Evolutionary conservation across 2,888 invertebrate species (phyloP).

Genomic region (Adelognathus sp.): DNA sequence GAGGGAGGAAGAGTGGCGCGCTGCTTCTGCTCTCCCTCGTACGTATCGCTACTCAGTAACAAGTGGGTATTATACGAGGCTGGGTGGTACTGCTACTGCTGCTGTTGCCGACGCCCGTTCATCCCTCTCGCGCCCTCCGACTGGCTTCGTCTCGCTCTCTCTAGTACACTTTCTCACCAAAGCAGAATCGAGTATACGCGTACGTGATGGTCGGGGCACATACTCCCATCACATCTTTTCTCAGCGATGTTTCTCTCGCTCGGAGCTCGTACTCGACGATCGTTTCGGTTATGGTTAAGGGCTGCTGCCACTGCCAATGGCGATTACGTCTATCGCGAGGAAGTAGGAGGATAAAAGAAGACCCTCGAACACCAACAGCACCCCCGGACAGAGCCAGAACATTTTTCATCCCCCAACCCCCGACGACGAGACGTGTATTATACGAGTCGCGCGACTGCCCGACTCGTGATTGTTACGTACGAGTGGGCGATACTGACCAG

Average conservation of each 20-base stretch:
- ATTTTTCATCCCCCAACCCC: constrained; percentile 22
- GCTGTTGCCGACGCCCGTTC: constrained; percentile 55
- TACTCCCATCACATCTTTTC: constrained; percentile 18
- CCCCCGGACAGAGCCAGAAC: constrained; percentile 30
- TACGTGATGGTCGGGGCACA: constrained; percentile 29
- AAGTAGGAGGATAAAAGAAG: constrained; percentile 43
- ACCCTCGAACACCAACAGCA: constrained; percentile 35
- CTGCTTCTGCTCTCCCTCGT: constrained; percentile 54
- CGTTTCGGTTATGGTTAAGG: constrained; percentile 60
- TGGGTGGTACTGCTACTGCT: constrained; percentile 55
- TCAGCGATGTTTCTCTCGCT: background rate
- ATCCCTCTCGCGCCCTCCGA: constrained; percentile 28
- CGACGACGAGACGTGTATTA: too few species aligned
- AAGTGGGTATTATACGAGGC: constrained; percentile 76
- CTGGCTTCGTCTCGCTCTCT: constrained; percentile 13
- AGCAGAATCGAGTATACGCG: background rate
- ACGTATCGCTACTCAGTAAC: constrained; percentile 75
- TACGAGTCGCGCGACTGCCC: background rate
- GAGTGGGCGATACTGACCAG: background rate
- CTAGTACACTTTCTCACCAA: background rate
- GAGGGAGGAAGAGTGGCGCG: constrained; percentile 35
- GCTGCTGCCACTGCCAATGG: constrained; percentile 58
- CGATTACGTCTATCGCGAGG: constrained; percentile 59
- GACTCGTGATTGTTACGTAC: background rate
- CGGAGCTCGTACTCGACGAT: constrained; percentile 29